Evolutionary conservation across 2,113 vertebrate species (phyloP).

Genomic region (Pampusana beccarii): DNA sequence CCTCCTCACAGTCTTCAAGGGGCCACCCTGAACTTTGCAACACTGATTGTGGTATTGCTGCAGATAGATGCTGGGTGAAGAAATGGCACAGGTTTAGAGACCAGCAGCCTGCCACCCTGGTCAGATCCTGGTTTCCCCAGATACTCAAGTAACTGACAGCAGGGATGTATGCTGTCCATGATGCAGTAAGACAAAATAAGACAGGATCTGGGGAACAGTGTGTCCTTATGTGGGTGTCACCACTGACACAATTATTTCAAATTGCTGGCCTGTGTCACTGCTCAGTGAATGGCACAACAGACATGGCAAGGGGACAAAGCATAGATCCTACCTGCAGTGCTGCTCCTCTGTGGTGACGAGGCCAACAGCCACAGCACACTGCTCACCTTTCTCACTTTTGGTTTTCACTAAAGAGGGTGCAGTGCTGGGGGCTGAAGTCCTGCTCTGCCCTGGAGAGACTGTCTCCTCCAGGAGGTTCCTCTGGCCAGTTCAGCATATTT

Average conservation of each 20-base stretch:
- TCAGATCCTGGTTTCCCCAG: neutral
- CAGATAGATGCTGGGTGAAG: neutral
- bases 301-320: neutral
- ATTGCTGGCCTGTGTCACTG: neutral
- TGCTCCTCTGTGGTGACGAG: rapidly evolving
- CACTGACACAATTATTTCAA: neutral
- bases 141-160: neutral
- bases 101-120: neutral
- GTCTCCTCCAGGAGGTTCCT: neutral
- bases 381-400: neutral
- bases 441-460: neutral
- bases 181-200: neutral
- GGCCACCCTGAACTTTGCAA: neutral
- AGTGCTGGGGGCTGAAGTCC: neutral
- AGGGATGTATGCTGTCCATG: neutral
- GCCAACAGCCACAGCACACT: neutral
- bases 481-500: neutral
- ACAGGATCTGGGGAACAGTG: rapidly evolving
- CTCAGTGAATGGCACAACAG: neutral
- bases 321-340: neutral
- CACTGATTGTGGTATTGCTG: neutral
- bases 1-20: neutral
- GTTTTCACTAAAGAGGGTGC: neutral
- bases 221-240: neutral
- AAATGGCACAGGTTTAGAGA: neutral